A percentile compares a stretch with the other conserved stretches of the same genome.
phyloP scores from a whole-genome alignment of 1,140 invertebrate species.

The Hypsibius dujardini region DNA sequence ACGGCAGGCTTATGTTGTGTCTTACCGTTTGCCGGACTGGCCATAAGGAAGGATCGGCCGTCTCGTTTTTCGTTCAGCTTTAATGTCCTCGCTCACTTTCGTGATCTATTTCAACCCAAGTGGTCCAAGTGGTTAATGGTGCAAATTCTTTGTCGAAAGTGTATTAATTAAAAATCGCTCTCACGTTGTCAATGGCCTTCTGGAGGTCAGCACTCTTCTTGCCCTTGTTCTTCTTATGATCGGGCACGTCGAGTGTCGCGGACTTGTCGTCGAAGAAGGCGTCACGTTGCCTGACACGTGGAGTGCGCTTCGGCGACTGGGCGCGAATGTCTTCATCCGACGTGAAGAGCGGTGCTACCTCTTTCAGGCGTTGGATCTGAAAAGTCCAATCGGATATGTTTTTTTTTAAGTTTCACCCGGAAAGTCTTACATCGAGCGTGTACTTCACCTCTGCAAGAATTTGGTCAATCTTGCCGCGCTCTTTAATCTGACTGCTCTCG shows the following conservation, averaged over 20 bases:
- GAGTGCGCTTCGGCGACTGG: background rate
- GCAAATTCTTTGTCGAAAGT: background rate
- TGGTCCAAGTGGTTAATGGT: background rate
- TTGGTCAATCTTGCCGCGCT: constrained; percentile 16
- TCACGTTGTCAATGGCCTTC: constrained; percentile 14
- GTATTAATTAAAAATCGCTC: no score
- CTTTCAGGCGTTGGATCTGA: constrained; percentile 7
- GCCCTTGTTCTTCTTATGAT: constrained; percentile 15
- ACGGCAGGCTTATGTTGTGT: background rate
- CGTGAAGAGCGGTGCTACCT: background rate
- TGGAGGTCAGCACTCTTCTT: constrained; percentile 13
- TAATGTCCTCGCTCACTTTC: constrained; percentile 14
- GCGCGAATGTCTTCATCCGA: constrained; percentile 5
- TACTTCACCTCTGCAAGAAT: constrained; percentile 3
- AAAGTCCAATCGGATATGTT: no score
- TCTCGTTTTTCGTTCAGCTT: background rate
- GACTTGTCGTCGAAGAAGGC: background rate
- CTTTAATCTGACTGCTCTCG: constrained; percentile 10
- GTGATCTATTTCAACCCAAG: constrained; percentile 16
- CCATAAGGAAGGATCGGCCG: constrained; percentile 5
- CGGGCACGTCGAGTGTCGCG: background rate
- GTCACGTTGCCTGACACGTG: background rate
- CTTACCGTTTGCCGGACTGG: constrained; percentile 16
- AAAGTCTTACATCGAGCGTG: constrained; percentile 7
- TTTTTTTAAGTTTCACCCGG: no score